Base-by-base conservation (phyloP, 2,797 vertebrate species). In the Crocodylus rhombifer region DNA sequence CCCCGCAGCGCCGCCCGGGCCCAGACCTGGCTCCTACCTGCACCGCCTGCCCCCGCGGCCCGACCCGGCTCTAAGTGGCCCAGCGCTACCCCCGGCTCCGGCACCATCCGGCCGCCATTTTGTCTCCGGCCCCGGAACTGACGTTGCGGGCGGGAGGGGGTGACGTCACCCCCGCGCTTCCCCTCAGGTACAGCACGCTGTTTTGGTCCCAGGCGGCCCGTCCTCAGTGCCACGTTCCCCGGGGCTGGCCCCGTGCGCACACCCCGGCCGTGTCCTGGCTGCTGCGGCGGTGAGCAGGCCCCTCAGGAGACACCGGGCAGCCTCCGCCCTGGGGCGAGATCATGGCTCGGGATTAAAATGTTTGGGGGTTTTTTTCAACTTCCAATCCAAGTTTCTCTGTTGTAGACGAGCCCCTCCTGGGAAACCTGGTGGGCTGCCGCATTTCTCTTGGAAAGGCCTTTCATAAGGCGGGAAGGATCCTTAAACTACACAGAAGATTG, bases 51-150 rank as follows among this genome's bases (percentile, higher is more conserved):
- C 36, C 5, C 2, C 8, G 16, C 69, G 89, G 73, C 88, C 87
- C 60, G 58, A 30, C 64, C 8, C 42, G 82, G 80, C 58, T 75
- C 67, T 61, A 63, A 61, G 78, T 36, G 42, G 74, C 63, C 36
- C 91, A 51, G 17, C 93, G 14, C 95, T 26, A 92, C 94, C 87
- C 93, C 94, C 94, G 89, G 95, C 91, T 91, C 95, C 95, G 97
- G 97, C 80, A 95, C 88, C 94, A 76, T 69, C 92, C 97, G 87
- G 96, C 92, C 97, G 98, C 98, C 98, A 98, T 98, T 94, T 97
- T 98, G 95, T 95, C 95, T 89, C 81, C 94, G 56, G 96, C 96
- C 92, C 92, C 97, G 98, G 98, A 98, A 98, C 96, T 98, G 98
- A 97, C 97, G 98, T 95, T 12, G 73, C 57, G 80, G 14, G 60